These are phyloP conservation scores for Drosophila ustulata DNA, from an alignment of 2,888 invertebrate genomes.

Conservation along the genomic window DNA sequence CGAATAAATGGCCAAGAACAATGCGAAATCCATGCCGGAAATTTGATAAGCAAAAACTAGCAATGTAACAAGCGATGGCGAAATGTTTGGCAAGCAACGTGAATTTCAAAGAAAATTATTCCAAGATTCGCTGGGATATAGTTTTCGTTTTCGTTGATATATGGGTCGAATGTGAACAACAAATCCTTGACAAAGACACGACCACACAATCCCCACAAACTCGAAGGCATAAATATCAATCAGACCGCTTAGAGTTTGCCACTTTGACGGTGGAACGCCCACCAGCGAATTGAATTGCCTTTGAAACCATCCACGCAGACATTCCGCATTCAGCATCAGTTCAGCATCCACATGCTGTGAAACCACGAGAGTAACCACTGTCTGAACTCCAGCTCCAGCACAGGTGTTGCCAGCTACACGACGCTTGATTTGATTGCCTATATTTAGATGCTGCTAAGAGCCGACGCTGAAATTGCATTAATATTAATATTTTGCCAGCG, in stretches of 20 bases:
- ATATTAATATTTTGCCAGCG: conserved; percentile 66
- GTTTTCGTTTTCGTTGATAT: neutral
- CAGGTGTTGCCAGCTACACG: conserved; percentile 59
- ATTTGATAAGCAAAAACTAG: neutral
- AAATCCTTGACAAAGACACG: conserved; percentile 10
- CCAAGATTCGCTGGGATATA: neutral
- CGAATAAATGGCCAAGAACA: conserved; percentile 1
- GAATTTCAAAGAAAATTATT: neutral
- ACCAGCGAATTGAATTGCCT: conserved; percentile 60
- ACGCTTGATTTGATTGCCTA: conserved; percentile 57
- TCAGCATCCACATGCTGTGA: conserved; percentile 3
- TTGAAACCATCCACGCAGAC: conserved; percentile 29
- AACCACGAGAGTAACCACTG: neutral
- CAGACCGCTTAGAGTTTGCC: conserved; percentile 54
- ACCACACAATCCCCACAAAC: conserved; percentile 39
- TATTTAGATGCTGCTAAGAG: conserved; percentile 35
- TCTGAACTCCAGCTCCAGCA: conserved; percentile 5
- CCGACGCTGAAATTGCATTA: conserved; percentile 61
- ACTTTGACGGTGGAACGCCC: conserved; percentile 48
- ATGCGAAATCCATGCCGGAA: conserved; percentile 1
- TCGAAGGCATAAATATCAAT: conserved; percentile 69
- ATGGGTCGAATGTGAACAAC: conserved; percentile 1
- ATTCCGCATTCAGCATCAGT: neutral
- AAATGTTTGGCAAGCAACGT: neutral
- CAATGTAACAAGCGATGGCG: conserved; percentile 3